These are phyloP conservation scores for Acanthaster planci DNA, from an alignment of 35 echinoderm and acorn worm genomes.

Conservation along the genomic window DNA sequence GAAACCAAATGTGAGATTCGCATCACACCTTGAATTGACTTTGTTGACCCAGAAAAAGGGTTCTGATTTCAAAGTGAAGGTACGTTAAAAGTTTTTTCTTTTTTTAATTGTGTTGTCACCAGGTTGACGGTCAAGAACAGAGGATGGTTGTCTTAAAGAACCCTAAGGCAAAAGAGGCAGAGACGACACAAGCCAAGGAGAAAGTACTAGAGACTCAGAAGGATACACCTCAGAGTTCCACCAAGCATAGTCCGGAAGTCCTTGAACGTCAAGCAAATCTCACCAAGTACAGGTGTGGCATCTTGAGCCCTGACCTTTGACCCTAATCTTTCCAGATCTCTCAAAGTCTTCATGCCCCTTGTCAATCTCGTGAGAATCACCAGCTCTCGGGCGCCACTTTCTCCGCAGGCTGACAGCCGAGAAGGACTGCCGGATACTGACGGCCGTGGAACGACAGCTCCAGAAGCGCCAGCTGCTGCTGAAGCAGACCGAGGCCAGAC, in stretches of 20 bases:
- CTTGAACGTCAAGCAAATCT: not conserved
- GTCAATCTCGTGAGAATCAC: no score
- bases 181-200: not conserved
- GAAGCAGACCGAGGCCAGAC: constrained; percentile 14
- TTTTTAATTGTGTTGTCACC: not conserved
- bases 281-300: not conserved
- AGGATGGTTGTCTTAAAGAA: not conserved
- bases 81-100: no score
- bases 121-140: not conserved
- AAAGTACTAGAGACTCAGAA: not conserved
- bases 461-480: not conserved
- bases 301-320: not conserved
- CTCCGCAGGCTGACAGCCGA: not conserved
- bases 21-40: no score
- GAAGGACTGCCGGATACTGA: not conserved
- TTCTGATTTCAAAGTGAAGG: no score
- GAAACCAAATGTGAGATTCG: no score
- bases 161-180: not conserved
- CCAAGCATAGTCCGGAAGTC: not conserved
- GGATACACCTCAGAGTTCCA: not conserved
- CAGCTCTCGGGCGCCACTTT: no score
- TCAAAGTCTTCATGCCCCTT: no score
- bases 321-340: no score
- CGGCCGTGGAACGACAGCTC: not conserved
- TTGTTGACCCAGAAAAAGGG: no score